phyloP scores from a whole-genome alignment of 2,797 vertebrate genomes.

The Columba guinea region DNA sequence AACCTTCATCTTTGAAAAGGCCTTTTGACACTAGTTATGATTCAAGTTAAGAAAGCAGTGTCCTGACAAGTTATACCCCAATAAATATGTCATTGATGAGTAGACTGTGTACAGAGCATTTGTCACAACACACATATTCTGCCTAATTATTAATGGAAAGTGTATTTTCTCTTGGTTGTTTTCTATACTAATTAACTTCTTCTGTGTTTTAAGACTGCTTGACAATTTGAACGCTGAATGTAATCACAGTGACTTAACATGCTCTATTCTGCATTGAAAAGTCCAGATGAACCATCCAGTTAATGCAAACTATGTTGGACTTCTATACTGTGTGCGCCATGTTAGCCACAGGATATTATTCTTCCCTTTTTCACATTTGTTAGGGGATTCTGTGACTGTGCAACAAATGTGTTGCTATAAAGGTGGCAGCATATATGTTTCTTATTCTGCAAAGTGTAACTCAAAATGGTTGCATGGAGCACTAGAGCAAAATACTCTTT shows the following conservation, averaged over 20 bases:
- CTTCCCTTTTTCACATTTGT: constrained; percentile 37
- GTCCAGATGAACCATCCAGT: neutral
- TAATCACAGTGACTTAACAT: neutral
- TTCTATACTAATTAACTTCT: constrained; percentile 41
- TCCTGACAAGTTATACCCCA: neutral
- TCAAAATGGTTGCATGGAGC: constrained; percentile 30
- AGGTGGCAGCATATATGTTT: neutral
- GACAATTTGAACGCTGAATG: neutral
- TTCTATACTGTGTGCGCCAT: neutral
- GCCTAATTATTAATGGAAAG: constrained; percentile 56
- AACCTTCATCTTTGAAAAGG: constrained; percentile 39
- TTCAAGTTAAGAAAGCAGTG: constrained; percentile 27
- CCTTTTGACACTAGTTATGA: constrained; percentile 24
- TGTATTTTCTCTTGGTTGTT: neutral
- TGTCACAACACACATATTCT: constrained; percentile 12
- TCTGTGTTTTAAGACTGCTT: constrained; percentile 28
- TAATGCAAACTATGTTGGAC: neutral
- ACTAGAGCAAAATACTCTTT: constrained; percentile 54
- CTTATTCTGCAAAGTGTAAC: constrained; percentile 56
- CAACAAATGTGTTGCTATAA: constrained; percentile 59
- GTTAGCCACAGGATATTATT: constrained; percentile 16
- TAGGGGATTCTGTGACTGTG: neutral
- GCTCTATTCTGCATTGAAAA: neutral
- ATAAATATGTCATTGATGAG: neutral
- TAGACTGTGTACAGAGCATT: neutral